Percentiles rank a stretch among this genome's conserved stretches.
phyloP scores from a whole-genome alignment of 2,888 invertebrate species.

The Mylabris sibirica region DNA sequence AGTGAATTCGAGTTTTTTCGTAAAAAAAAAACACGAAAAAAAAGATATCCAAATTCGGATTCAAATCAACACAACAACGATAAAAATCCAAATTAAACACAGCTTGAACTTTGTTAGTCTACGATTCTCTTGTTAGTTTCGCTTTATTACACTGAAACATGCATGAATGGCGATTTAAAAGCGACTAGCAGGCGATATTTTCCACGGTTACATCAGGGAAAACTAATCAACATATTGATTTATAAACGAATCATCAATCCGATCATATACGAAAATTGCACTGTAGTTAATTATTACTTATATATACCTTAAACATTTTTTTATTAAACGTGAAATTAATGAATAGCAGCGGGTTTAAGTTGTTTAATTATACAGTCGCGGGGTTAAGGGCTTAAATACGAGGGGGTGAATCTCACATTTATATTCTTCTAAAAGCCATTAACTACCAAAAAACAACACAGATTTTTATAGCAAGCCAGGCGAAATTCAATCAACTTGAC shows the following conservation, averaged over 20 bases:
- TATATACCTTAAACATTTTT: conserved; percentile 4
- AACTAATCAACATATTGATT: conserved; percentile 9
- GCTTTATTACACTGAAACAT: conserved; percentile 1
- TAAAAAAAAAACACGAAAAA: no score
- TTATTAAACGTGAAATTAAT: conserved; percentile 16
- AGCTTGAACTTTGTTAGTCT: not conserved
- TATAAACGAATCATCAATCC: not conserved
- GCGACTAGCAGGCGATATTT: not conserved
- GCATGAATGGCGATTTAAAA: not conserved
- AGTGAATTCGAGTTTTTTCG: not conserved
- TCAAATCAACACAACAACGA: not conserved
- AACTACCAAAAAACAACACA: not conserved
- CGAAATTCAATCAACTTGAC: not conserved
- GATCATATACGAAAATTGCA: not conserved
- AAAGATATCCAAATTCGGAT: not conserved
- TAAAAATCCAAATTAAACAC: not conserved
- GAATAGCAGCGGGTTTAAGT: conserved; percentile 6
- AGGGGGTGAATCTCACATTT: conserved; percentile 8
- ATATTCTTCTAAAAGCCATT: not conserved
- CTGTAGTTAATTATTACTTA: conserved; percentile 11
- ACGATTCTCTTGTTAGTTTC: conserved; percentile 2
- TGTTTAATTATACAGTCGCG: conserved; percentile 13
- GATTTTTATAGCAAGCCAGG: not conserved
- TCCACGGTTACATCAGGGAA: not conserved
- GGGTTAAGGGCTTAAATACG: not conserved